Percentiles rank a stretch among this genome's conserved stretches.
Conservation (phyloP, 2,113 vertebrate genomes). For the Carassius gibelio region DNA sequence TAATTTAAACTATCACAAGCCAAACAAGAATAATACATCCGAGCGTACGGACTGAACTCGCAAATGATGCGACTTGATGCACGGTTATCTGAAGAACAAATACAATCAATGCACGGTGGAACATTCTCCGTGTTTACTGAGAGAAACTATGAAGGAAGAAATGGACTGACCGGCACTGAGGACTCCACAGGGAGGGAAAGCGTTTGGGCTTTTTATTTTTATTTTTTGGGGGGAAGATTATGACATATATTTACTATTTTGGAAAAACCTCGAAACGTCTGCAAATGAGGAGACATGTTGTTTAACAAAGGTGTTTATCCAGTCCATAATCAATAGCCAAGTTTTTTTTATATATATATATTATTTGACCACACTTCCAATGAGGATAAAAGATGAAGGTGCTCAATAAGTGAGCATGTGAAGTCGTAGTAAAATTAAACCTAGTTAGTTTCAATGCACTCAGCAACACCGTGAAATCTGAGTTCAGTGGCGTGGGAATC, state of each 20-base stretch:
- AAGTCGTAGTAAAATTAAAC: not conserved
- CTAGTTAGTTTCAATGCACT: not conserved
- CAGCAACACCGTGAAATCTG: not conserved
- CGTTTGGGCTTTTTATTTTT: no score
- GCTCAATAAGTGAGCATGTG: not conserved
- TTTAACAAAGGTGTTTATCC: not conserved
- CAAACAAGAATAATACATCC: not conserved
- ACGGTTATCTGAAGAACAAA: not conserved
- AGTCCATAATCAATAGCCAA: constrained; percentile 8
- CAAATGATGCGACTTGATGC: not conserved
- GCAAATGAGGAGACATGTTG: not conserved
- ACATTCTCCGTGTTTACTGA: not conserved
- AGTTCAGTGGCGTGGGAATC: not conserved
- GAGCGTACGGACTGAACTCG: not conserved
- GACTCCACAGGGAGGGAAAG: not conserved
- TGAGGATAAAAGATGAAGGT: not conserved
- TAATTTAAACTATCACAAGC: constrained; percentile 58
- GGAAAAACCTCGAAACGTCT: constrained; percentile 11
- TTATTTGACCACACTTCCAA: not conserved
- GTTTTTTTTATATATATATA: not conserved
- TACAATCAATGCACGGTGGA: not conserved
- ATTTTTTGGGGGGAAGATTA: not conserved
- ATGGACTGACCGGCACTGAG: not conserved
- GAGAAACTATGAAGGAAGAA: not conserved
- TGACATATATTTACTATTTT: constrained; percentile 3